A percentile compares a stretch with the other conserved stretches of the same genome.
These are phyloP conservation scores for Typhlichthys eigenmanni DNA, from an alignment of 2,797 vertebrate genomes.

Conservation along the genomic window DNA sequence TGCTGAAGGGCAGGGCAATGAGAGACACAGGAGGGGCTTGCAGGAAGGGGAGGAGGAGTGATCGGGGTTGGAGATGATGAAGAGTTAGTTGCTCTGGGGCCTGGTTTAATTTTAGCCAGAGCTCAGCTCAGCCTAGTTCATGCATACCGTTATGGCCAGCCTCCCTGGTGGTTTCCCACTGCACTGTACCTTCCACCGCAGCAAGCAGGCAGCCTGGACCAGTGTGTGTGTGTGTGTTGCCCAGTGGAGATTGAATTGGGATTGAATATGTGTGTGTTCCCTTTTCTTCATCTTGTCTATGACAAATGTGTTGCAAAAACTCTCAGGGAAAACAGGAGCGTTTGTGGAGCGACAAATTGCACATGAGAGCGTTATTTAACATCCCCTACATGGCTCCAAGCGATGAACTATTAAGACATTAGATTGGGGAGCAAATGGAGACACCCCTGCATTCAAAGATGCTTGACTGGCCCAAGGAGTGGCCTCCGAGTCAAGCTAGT, in stretches of 20 bases:
- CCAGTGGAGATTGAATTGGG: slow-evolving; percentile 73
- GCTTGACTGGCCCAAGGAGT: slow-evolving; percentile 33
- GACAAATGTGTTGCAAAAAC: slow-evolving; percentile 77
- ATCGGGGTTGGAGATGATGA: slow-evolving; percentile 54
- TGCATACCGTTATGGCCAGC: slow-evolving; percentile 39
- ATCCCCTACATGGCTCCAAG: slow-evolving; percentile 69
- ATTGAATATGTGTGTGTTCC: slow-evolving; percentile 65
- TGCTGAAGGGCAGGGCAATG: slow-evolving; percentile 17
- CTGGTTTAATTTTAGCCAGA: slow-evolving; percentile 35
- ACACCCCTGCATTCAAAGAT: slow-evolving; percentile 59
- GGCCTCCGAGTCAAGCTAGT: slow-evolving; percentile 5
- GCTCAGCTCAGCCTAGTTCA: slow-evolving; percentile 25
- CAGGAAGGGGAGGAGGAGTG: slow-evolving; percentile 30
- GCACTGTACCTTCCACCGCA: slow-evolving; percentile 42
- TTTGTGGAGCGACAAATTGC: slow-evolving; percentile 77
- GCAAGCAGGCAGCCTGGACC: slow-evolving; percentile 48
- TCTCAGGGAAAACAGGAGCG: slow-evolving; percentile 73
- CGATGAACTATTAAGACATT: slow-evolving; percentile 72
- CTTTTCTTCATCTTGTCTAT: slow-evolving; percentile 64
- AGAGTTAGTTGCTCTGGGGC: slow-evolving; percentile 46
- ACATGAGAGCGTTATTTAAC: slow-evolving; percentile 75
- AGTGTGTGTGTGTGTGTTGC: slow-evolving; percentile 60
- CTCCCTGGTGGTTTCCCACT: slow-evolving; percentile 30
- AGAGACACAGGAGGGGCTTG: slow-evolving; percentile 56
- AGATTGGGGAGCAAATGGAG: slow-evolving; percentile 58